Percentiles rank a stretch among this genome's conserved stretches.
phyloP scores from a whole-genome alignment of 2,797 vertebrate species.

The Ispidina picta region DNA sequence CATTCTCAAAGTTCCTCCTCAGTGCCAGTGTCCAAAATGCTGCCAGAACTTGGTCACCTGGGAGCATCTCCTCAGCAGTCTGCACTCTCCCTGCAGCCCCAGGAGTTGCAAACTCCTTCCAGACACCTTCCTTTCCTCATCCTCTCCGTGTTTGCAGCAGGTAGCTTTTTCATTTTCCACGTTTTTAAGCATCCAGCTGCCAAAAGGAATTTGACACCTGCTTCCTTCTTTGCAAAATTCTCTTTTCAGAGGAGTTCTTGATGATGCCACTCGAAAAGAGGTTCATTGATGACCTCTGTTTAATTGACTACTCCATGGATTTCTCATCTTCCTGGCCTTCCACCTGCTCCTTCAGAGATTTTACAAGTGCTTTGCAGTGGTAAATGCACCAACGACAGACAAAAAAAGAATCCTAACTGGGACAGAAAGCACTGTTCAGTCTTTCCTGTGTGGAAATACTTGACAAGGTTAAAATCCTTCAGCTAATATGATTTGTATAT shows the following conservation, averaged over 20 bases:
- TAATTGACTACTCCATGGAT: background rate
- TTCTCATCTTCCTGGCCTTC: background rate
- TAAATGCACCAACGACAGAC: background rate
- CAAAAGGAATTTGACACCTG: slow-evolving; percentile 26
- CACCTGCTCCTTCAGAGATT: slow-evolving; percentile 23
- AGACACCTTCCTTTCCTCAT: background rate
- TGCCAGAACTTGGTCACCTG: background rate
- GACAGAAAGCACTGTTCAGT: background rate
- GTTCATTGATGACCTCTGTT: background rate
- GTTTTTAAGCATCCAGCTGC: slow-evolving; percentile 13
- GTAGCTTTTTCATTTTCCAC: slow-evolving; percentile 22
- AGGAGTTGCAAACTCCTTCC: background rate
- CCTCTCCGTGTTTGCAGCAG: background rate
- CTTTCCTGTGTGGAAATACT: background rate
- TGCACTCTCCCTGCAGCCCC: background rate
- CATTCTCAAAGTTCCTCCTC: slow-evolving; percentile 36
- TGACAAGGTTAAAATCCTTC: background rate
- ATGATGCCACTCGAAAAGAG: background rate
- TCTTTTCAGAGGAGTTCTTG: slow-evolving; percentile 15
- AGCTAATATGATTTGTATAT: background rate
- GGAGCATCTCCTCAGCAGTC: background rate
- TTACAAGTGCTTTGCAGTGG: background rate
- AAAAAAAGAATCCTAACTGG: background rate
- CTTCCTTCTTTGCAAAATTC: slow-evolving; percentile 15
- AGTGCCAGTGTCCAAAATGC: slow-evolving; percentile 11